Percentiles rank a stretch among this genome's conserved stretches.
Conservation (phyloP, 2,113 vertebrate species). For the Phaethornis superciliosus region DNA sequence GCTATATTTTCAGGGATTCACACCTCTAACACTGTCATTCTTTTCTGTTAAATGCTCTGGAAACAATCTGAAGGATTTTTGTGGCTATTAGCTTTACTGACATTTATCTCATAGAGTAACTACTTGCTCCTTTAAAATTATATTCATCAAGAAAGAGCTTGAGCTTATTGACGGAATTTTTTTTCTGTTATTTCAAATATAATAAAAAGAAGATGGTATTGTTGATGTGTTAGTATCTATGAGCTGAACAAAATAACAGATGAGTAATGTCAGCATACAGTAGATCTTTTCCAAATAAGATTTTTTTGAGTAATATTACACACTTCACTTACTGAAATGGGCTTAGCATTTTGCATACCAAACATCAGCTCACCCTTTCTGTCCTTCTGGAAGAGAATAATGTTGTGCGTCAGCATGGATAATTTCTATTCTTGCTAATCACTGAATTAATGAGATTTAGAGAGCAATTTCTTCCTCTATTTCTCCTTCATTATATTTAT, state of each 20-base stretch:
- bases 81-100: not conserved
- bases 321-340: not conserved
- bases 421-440: conserved; percentile 35
- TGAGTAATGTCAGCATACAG: not conserved
- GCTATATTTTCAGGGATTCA: not conserved
- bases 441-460: conserved; percentile 24
- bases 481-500: not conserved
- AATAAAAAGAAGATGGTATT: not conserved
- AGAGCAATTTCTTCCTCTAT: not conserved
- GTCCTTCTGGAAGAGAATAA: conserved; percentile 9
- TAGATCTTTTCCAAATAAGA: not conserved
- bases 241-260: not conserved
- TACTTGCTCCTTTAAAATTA: not conserved
- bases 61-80: not conserved
- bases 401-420: conserved; percentile 11
- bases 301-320: not conserved
- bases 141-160: not conserved
- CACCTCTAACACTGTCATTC: not conserved
- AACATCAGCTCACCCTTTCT: not conserved
- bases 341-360: not conserved
- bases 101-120: not conserved
- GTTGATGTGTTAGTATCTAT: not conserved
- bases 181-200: not conserved
- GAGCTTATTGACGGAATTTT: not conserved
- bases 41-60: not conserved